These are phyloP conservation scores for Otocyon megalotis DNA, from an alignment of 2,113 vertebrate genomes.

Conservation along the genomic window DNA sequence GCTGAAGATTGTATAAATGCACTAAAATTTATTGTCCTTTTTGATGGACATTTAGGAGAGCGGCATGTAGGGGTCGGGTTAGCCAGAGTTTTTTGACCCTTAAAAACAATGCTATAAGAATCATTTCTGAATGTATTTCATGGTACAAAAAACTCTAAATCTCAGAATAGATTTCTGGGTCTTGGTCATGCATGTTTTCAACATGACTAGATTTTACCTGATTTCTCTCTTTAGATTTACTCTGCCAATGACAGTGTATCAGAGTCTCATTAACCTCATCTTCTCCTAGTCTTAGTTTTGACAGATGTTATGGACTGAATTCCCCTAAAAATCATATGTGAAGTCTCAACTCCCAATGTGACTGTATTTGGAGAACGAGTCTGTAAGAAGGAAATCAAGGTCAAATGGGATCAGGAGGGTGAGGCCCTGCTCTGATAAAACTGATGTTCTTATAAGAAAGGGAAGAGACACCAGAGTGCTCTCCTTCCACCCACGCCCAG, in stretches of 20 bases:
- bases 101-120: neutral
- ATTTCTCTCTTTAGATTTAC: neutral
- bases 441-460: neutral
- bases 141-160: neutral
- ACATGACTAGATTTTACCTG: neutral
- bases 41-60: neutral
- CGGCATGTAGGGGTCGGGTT: too few relatives aligned
- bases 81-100: neutral
- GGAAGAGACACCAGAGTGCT: neutral
- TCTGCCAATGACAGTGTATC: neutral
- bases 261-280: neutral
- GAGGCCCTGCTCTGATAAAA: neutral
- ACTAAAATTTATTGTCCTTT: conserved; percentile 30
- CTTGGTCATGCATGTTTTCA: neutral
- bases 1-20: neutral
- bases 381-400: neutral
- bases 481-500: neutral
- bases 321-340: neutral
- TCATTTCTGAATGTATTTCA: neutral
- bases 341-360: neutral
- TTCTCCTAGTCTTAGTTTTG: conserved; percentile 29
- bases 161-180: neutral
- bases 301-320: neutral
- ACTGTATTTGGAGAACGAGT: neutral
- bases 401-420: neutral